Evolutionary conservation across 1,140 invertebrate species (phyloP).

Genomic region (Subanguina moxae): DNA sequence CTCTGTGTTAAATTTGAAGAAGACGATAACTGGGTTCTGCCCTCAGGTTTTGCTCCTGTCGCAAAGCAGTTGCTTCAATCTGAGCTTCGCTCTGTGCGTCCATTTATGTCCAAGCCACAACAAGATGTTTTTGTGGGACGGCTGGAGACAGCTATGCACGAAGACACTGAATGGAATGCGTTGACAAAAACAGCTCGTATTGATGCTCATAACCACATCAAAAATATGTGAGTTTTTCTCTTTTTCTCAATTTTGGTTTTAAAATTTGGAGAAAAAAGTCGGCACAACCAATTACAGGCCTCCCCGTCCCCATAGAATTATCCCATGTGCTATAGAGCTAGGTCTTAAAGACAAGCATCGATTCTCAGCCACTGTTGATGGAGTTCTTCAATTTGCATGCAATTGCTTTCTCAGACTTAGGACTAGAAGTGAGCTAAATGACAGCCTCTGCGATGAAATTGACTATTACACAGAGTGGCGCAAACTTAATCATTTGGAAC

Average conservation of each 20-base stretch:
- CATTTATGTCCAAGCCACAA: neutral
- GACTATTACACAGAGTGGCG: neutral
- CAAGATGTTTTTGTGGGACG: neutral
- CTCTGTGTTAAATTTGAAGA: neutral
- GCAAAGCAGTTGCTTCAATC: neutral
- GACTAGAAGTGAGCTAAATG: neutral
- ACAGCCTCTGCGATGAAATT: neutral
- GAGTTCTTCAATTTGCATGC: neutral
- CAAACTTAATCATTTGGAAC: neutral
- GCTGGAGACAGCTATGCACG: neutral
- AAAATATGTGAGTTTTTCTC: neutral
- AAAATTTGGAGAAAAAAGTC: neutral
- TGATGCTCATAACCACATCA: neutral
- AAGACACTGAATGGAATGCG: neutral
- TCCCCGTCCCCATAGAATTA: neutral
- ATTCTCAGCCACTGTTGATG: neutral
- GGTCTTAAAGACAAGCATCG: neutral
- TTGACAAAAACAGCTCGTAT: neutral
- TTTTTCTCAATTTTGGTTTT: too few species aligned
- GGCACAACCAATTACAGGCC: neutral
- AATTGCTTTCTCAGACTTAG: neutral
- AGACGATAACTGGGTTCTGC: neutral
- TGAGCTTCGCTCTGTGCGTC: neutral
- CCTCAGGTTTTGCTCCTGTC: neutral
- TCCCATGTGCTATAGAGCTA: neutral